Conservation (phyloP, 2,113 vertebrate genomes). For the Athene noctua region DNA sequence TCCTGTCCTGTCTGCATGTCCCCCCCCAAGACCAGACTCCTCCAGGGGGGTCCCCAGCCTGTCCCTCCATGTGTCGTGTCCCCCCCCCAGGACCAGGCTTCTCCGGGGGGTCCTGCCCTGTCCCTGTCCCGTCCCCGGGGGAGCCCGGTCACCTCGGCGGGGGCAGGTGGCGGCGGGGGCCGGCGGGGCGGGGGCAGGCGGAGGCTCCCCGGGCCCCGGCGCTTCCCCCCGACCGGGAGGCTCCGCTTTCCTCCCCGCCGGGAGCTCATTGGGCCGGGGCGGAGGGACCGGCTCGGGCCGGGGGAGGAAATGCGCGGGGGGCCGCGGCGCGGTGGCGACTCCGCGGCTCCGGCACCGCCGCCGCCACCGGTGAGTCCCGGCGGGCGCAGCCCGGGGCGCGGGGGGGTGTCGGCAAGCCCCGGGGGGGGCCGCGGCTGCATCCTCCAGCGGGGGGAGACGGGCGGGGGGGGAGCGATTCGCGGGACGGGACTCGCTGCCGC, state of each 20-base stretch:
- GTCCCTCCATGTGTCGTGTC: neutral
- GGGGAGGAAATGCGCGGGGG: neutral
- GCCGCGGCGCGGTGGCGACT: neutral
- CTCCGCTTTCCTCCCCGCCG: neutral
- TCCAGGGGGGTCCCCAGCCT: too few relatives aligned
- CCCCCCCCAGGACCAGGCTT: too few relatives aligned
- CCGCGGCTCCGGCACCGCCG: neutral
- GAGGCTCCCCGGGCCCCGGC: neutral
- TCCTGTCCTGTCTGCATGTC: neutral
- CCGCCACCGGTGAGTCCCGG: neutral
- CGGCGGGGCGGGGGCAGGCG: neutral
- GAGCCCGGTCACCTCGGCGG: neutral
- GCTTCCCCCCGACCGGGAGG: constrained; percentile 4
- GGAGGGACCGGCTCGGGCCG: constrained; percentile 4
- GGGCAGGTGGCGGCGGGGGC: neutral
- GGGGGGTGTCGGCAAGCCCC: neutral
- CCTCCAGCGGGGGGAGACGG: neutral
- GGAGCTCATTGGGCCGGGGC: constrained; percentile 7
- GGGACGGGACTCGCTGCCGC: neutral
- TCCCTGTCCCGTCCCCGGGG: neutral
- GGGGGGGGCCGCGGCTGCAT: neutral
- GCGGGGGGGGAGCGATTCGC: neutral
- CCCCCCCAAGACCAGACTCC: too few relatives aligned
- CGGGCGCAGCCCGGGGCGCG: neutral
- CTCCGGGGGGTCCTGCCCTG: neutral